Evolutionary conservation across 2,113 vertebrate species (phyloP).

Genomic region (Nycticorax nycticorax): DNA sequence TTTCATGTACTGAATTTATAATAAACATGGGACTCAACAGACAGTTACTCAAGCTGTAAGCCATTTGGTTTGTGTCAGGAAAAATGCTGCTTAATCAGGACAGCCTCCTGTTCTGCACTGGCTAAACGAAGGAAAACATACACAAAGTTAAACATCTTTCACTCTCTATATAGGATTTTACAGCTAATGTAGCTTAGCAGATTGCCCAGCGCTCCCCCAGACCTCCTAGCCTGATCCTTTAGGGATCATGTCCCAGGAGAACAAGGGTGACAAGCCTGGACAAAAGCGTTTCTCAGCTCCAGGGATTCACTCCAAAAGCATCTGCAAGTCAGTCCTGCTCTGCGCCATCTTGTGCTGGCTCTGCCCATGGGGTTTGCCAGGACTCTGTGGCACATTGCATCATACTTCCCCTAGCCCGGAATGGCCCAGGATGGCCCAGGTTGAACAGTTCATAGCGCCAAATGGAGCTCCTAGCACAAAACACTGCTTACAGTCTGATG

Average conservation of each 20-base stretch:
- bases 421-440: no score
- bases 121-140: background rate
- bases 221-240: background rate
- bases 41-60: conserved; percentile 38
- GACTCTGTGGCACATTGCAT: background rate
- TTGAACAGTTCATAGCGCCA: rapidly evolving
- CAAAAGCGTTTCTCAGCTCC: background rate
- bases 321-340: background rate
- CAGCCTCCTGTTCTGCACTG: conserved; percentile 39
- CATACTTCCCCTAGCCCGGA: background rate
- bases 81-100: conserved; percentile 1
- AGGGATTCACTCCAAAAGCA: background rate
- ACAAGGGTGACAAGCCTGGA: background rate
- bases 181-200: conserved; percentile 10
- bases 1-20: conserved; percentile 55
- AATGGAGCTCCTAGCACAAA: background rate
- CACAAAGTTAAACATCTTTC: conserved; percentile 9
- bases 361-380: background rate
- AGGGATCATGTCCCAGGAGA: background rate
- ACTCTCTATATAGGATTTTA: conserved; percentile 31
- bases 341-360: background rate
- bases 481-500: background rate
- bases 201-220: background rate
- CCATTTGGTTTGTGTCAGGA: conserved; percentile 55
- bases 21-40: conserved; percentile 31